These are phyloP conservation scores for Porites lutea DNA, from an alignment of 64 coral and sea anemone genomes.

Conservation along the genomic window DNA sequence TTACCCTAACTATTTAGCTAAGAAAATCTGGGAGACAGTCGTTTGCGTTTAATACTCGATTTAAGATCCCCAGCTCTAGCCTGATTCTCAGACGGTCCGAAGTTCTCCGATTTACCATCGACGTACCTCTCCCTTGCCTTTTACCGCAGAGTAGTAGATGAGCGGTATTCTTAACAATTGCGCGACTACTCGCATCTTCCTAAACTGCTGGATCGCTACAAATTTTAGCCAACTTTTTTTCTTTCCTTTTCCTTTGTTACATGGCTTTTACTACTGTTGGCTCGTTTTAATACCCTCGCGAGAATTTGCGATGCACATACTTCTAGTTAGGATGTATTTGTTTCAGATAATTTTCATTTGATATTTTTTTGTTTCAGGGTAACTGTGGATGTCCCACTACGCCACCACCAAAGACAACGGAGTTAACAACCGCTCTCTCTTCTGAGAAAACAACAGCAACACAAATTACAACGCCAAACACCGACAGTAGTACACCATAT, in stretches of 20 bases:
- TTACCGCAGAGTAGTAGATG: not conserved
- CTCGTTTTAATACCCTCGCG: not conserved
- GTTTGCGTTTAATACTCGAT: not conserved
- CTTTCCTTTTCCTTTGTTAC: not conserved
- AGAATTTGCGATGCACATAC: not conserved
- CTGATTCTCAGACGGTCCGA: not conserved
- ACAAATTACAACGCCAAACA: not conserved
- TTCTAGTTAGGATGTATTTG: not conserved
- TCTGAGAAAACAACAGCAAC: slow-evolving; percentile 7
- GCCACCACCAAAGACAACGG: not conserved
- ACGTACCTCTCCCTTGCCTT: not conserved
- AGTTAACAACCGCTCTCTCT: not conserved
- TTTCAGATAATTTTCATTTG: not conserved
- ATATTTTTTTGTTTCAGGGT: not conserved
- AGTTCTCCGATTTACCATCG: not conserved
- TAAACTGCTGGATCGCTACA: not conserved
- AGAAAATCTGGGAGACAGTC: not conserved
- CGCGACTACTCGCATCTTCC: not conserved
- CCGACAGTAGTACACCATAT: not conserved
- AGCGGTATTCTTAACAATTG: not conserved
- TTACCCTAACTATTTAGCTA: not conserved
- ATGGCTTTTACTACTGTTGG: not conserved
- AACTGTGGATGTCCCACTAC: slow-evolving; percentile 40
- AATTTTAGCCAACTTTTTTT: not conserved
- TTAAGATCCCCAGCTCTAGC: not conserved